A percentile compares a stretch with the other conserved stretches of the same genome.
Conservation (phyloP, 2,113 vertebrate genomes). For the Xenus cinereus region DNA sequence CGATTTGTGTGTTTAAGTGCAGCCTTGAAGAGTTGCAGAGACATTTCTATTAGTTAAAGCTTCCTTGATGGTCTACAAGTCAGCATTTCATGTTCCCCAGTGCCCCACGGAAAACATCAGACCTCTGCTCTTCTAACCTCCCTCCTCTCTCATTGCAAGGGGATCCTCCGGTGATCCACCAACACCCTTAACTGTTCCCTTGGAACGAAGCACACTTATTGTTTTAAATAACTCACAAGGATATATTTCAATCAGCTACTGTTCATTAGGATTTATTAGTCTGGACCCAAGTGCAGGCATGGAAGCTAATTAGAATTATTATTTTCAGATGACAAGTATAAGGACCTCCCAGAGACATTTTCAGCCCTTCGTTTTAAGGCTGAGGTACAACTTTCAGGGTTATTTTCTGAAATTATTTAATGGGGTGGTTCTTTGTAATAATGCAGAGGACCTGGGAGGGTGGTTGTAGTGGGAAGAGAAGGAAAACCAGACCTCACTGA, state of each 20-base stretch:
- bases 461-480: not conserved
- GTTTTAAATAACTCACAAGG: not conserved
- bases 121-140: not conserved
- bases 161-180: not conserved
- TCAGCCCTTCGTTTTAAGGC: not conserved
- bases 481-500: not conserved
- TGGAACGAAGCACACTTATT: not conserved
- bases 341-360: not conserved
- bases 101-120: not conserved
- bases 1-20: accelerated
- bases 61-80: not conserved
- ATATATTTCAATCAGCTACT: not conserved
- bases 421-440: not conserved
- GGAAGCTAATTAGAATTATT: not conserved
- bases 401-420: not conserved
- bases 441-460: not conserved
- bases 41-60: not conserved
- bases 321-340: not conserved
- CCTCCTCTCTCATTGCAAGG: not conserved
- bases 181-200: not conserved
- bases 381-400: not conserved
- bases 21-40: not conserved
- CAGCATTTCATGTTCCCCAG: not conserved
- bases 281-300: not conserved
- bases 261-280: not conserved